These are phyloP conservation scores for Nyctibius grandis DNA, from an alignment of 2,797 vertebrate species.

Conservation along the genomic window DNA sequence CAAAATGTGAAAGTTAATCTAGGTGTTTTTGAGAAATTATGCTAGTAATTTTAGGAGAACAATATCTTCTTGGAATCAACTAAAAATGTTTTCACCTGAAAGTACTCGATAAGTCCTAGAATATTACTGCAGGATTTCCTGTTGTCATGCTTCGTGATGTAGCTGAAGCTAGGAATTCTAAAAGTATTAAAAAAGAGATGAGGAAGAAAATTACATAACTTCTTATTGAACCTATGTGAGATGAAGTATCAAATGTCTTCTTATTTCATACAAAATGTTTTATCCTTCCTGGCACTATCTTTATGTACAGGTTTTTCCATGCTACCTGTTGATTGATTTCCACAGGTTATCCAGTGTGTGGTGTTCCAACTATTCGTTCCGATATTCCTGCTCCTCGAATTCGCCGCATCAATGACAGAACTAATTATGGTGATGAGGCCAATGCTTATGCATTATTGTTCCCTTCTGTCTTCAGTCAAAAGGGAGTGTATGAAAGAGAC, in stretches of 20 bases:
- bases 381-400: constrained; percentile 80
- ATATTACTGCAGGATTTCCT: not conserved
- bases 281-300: not conserved
- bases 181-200: not conserved
- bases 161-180: not conserved
- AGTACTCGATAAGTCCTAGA: not conserved
- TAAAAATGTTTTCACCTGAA: not conserved
- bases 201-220: not conserved
- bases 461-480: constrained; percentile 77
- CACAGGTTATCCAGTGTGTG: constrained; percentile 72
- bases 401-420: constrained; percentile 75
- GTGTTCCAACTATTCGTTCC: constrained; percentile 78
- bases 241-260: not conserved
- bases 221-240: not conserved
- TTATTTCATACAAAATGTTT: not conserved
- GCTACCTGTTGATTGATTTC: not conserved
- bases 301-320: not conserved
- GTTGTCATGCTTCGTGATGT: not conserved
- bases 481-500: constrained; percentile 79
- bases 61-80: not conserved
- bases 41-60: not conserved
- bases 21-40: not conserved
- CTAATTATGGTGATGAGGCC: constrained; percentile 81
- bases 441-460: constrained; percentile 73
- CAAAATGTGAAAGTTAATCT: not conserved